phyloP scores from a whole-genome alignment of 2,113 vertebrate genomes.

The Thunnus thynnus region DNA sequence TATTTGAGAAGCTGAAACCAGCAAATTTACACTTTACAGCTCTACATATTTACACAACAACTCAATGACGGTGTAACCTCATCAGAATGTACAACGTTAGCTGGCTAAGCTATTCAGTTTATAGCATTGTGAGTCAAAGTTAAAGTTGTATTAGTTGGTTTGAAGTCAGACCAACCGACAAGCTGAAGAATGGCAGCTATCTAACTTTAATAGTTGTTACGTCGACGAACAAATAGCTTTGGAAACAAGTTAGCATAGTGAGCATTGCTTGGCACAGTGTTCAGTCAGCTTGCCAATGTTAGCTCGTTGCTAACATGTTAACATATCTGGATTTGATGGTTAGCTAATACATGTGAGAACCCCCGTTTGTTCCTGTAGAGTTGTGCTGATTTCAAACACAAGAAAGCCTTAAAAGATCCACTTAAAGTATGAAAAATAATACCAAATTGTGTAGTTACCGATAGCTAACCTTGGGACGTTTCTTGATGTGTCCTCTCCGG shows the following conservation, averaged over 20 bases:
- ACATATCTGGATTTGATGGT: fast-evolving
- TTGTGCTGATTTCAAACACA: fast-evolving
- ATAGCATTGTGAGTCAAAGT: neutral
- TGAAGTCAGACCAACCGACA: no score
- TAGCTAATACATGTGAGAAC: neutral
- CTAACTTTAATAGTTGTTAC: no score
- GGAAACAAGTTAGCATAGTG: neutral
- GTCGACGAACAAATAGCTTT: neutral
- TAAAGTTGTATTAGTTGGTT: neutral
- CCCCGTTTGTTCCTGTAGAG: fast-evolving
- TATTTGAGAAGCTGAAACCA: no score
- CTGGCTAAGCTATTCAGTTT: constrained; percentile 4
- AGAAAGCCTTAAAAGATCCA: fast-evolving
- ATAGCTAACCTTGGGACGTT: constrained; percentile 66
- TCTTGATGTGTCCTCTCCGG: constrained; percentile 60
- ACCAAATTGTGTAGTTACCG: neutral
- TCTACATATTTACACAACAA: no score
- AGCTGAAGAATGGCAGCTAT: no score
- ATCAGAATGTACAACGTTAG: neutral
- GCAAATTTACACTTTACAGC: no score
- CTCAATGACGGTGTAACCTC: neutral
- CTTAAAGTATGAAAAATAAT: neutral
- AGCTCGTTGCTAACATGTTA: constrained; percentile 18
- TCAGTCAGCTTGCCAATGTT: neutral
- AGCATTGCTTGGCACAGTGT: neutral